These are phyloP conservation scores for Bucco capensis DNA, from an alignment of 2,113 vertebrate genomes.

Conservation along the genomic window DNA sequence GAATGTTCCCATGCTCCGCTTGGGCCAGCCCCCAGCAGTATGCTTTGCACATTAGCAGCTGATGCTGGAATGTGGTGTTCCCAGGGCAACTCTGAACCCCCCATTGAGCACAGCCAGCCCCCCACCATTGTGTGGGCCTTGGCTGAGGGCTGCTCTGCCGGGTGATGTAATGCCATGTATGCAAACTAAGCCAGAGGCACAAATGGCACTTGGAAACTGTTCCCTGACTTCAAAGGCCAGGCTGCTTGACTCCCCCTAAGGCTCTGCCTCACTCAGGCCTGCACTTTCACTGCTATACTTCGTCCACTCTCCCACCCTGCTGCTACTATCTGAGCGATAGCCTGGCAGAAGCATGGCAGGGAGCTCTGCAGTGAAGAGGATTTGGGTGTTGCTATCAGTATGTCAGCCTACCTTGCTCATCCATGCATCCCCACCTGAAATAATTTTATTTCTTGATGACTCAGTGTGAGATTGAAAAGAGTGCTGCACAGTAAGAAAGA, in stretches of 20 bases:
- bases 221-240: conserved; percentile 43
- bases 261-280: not conserved
- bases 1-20: conserved; percentile 69
- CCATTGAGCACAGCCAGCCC: conserved; percentile 51
- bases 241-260: not conserved
- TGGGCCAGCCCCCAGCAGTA: conserved; percentile 53
- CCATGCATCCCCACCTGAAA: not conserved
- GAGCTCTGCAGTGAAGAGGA: not conserved
- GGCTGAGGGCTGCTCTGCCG: conserved; percentile 64
- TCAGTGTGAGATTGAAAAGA: not conserved
- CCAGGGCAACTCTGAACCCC: conserved; percentile 70
- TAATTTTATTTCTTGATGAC: not conserved
- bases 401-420: not conserved
- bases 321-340: accelerated
- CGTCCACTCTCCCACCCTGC: not conserved
- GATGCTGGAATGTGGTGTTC: conserved; percentile 70
- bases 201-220: conserved; percentile 64
- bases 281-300: not conserved
- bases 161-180: conserved; percentile 74
- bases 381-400: not conserved
- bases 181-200: conserved; percentile 62
- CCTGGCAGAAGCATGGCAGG: not conserved
- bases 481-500: not conserved
- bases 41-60: conserved; percentile 67
- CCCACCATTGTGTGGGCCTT: conserved; percentile 45